phyloP scores from a whole-genome alignment of 2,113 vertebrate genomes.

The Tragelaphus imberbis region DNA sequence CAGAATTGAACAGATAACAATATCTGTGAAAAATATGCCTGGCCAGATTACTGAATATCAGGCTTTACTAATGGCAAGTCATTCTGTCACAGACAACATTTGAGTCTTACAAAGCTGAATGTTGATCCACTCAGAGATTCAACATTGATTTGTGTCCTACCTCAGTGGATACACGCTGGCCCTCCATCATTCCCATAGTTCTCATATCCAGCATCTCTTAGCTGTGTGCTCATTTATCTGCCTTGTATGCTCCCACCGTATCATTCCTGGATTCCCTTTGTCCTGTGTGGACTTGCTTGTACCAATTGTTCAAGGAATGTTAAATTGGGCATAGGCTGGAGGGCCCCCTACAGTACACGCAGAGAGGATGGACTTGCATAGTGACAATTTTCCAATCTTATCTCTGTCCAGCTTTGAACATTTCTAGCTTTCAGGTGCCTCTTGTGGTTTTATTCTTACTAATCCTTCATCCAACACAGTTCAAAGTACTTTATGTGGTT shows the following conservation, averaged over 20 bases:
- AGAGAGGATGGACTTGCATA: neutral
- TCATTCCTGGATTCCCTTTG: neutral
- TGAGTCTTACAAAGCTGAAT: neutral
- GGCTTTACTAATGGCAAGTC: accelerated
- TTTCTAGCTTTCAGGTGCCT: neutral
- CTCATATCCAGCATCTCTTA: neutral
- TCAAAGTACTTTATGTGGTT: neutral
- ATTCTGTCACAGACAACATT: neutral
- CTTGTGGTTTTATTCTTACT: neutral
- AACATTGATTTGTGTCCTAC: neutral
- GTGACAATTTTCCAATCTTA: neutral
- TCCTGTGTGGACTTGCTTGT: neutral
- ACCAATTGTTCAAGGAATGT: neutral
- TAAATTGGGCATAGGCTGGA: neutral
- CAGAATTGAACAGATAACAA: neutral
- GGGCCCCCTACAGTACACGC: neutral
- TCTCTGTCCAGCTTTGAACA: neutral
- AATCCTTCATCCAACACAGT: neutral
- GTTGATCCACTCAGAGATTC: neutral
- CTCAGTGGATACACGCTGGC: neutral
- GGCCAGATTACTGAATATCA: neutral
- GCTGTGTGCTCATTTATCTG: neutral
- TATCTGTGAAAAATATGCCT: neutral
- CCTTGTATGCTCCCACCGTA: neutral
- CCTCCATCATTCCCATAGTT: neutral